Percentiles rank a stretch among this genome's conserved stretches.
These are phyloP conservation scores for Sardinella longiceps DNA, from an alignment of 2,797 vertebrate species.

Conservation along the genomic window DNA sequence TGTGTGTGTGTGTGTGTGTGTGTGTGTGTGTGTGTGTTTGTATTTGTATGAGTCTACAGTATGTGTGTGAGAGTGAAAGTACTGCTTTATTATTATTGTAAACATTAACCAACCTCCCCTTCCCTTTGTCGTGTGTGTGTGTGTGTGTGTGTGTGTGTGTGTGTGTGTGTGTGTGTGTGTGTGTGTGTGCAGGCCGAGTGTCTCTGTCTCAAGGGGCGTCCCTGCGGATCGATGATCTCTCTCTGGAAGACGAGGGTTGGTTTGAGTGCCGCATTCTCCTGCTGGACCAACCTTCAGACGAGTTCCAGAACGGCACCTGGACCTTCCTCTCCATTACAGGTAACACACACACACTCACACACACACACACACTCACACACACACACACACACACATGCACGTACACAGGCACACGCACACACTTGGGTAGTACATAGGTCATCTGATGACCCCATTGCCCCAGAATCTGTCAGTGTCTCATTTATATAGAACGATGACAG, in stretches of 20 bases:
- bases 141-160: not conserved
- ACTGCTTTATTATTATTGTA: too few relatives aligned
- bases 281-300: constrained; percentile 85
- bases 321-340: constrained; percentile 94
- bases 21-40: constrained; percentile 13
- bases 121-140: not conserved
- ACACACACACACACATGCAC: not conserved
- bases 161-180: too few relatives aligned
- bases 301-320: constrained; percentile 95
- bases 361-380: constrained; percentile 5
- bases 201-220: constrained; percentile 86
- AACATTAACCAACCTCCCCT: too few relatives aligned
- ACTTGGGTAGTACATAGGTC: not conserved
- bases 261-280: constrained; percentile 96
- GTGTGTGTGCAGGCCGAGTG: constrained; percentile 79
- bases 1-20: constrained; percentile 37
- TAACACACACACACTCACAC: constrained; percentile 55
- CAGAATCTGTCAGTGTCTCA: too few relatives aligned
- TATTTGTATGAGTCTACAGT: not conserved
- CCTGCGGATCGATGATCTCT: constrained; percentile 83
- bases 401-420: not conserved
- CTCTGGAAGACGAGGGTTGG: constrained; percentile 93
- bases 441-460: too few relatives aligned
- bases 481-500: too few relatives aligned
- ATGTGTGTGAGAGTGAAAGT: not conserved